Conservation (phyloP, 2,888 invertebrate genomes). For the Phyllotreta cruciferae region DNA sequence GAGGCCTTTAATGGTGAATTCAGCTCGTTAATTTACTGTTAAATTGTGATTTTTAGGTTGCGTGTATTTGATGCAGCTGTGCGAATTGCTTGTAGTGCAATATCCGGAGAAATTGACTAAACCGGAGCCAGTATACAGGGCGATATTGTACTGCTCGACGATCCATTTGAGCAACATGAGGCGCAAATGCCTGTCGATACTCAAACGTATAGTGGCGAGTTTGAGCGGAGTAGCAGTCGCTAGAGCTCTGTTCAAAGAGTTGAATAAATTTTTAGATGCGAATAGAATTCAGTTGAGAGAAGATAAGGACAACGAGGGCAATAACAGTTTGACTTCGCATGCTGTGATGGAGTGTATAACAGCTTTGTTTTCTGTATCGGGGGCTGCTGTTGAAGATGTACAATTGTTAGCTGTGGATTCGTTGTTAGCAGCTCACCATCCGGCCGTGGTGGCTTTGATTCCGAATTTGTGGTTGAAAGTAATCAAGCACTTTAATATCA, state of each 20-base stretch:
- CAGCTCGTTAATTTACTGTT: no score
- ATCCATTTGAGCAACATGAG: conserved; percentile 67
- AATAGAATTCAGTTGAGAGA: conserved; percentile 63
- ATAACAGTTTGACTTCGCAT: conserved; percentile 63
- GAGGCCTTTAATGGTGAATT: conserved; percentile 29
- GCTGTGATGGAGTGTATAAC: conserved; percentile 58
- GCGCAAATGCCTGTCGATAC: conserved; percentile 66
- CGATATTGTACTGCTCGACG: conserved; percentile 73
- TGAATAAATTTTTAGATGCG: conserved; percentile 71
- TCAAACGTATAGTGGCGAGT: conserved; percentile 67
- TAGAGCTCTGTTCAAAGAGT: conserved; percentile 69
- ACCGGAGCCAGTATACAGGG: conserved; percentile 72
- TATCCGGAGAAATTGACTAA: conserved; percentile 72
- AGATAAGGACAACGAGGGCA: conserved; percentile 59
- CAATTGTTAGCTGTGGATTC: conserved; percentile 70
- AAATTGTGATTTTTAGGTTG: conserved; percentile 61
- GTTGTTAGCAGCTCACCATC: conserved; percentile 79
- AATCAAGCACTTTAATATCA: conserved; percentile 65
- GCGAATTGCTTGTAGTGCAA: conserved; percentile 74
- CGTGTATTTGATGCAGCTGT: conserved; percentile 75
- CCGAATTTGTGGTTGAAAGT: conserved; percentile 75
- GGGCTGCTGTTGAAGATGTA: conserved; percentile 62
- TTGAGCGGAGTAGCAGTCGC: conserved; percentile 67
- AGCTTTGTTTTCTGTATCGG: conserved; percentile 57
- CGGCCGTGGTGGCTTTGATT: conserved; percentile 66